Evolutionary conservation across 1,140 invertebrate genomes (phyloP).

Genomic region (Cotesia glomerata): DNA sequence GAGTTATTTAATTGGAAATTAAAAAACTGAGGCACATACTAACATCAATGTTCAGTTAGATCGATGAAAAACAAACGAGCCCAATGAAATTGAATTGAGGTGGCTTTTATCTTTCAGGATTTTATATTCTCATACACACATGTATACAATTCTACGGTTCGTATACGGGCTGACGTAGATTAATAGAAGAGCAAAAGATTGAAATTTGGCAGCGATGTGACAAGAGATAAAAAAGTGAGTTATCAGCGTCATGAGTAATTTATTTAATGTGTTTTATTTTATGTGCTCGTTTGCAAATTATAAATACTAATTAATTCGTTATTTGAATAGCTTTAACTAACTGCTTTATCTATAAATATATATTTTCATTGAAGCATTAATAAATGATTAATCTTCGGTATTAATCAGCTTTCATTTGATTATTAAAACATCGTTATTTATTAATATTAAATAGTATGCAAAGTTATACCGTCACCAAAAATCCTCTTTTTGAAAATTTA

Average conservation of each 20-base stretch:
- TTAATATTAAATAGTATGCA: too few species aligned
- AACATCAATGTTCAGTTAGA: background rate
- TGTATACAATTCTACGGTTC: too few species aligned
- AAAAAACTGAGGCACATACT: conserved; percentile 5
- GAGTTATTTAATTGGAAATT: conserved; percentile 16
- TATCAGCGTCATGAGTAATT: background rate
- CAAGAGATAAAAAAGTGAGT: background rate
- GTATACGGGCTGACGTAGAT: background rate
- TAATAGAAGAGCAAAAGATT: background rate
- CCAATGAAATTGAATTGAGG: conserved; percentile 18
- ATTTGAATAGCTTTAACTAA: too few species aligned
- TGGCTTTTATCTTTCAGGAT: conserved; percentile 15
- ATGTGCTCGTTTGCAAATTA: too few species aligned
- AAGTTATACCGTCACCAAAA: too few species aligned
- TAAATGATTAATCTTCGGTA: too few species aligned
- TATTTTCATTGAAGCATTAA: too few species aligned
- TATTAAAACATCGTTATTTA: too few species aligned
- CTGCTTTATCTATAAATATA: too few species aligned
- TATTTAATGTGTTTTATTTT: background rate
- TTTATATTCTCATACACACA: background rate
- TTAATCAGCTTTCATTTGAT: too few species aligned
- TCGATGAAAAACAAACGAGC: conserved; percentile 13
- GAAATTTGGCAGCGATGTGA: background rate
- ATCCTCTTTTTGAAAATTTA: too few species aligned
- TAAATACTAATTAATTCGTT: too few species aligned